Evolutionary conservation across 1,140 invertebrate species (phyloP).

Genomic region (Copidosoma floridanum): DNA sequence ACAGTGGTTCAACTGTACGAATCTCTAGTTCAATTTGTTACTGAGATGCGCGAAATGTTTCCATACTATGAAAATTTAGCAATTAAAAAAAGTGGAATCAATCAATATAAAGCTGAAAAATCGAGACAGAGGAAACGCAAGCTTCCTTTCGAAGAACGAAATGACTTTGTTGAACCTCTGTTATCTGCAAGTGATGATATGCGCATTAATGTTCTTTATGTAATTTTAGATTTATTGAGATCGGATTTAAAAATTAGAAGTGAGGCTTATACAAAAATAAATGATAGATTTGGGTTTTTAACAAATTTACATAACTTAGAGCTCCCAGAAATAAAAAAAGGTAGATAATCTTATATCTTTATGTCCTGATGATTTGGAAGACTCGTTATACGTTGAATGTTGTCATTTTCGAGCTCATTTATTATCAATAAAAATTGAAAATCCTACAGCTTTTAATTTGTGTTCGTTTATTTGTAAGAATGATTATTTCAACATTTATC

Average conservation of each 20-base stretch:
- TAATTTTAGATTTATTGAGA: background rate
- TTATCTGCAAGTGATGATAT: background rate
- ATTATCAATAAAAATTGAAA: background rate
- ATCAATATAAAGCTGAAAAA: background rate
- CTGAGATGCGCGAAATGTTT: background rate
- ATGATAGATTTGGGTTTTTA: background rate
- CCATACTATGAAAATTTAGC: background rate
- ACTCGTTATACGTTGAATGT: background rate
- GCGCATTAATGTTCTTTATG: background rate
- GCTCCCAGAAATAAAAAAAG: background rate
- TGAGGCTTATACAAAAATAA: background rate
- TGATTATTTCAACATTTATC: no score
- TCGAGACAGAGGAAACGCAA: background rate
- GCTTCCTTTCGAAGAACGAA: background rate
- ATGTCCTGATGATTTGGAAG: background rate
- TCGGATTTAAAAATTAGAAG: background rate
- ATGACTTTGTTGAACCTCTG: background rate
- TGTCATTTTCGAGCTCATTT: background rate
- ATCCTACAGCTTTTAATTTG: no score
- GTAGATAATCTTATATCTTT: background rate
- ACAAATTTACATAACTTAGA: background rate
- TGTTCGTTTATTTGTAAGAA: no score
- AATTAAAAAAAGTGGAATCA: background rate
- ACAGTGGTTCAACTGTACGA: background rate
- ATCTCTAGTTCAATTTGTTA: background rate